Conservation (phyloP, 2,113 vertebrate species). For the Tilapia sparmanii region DNA sequence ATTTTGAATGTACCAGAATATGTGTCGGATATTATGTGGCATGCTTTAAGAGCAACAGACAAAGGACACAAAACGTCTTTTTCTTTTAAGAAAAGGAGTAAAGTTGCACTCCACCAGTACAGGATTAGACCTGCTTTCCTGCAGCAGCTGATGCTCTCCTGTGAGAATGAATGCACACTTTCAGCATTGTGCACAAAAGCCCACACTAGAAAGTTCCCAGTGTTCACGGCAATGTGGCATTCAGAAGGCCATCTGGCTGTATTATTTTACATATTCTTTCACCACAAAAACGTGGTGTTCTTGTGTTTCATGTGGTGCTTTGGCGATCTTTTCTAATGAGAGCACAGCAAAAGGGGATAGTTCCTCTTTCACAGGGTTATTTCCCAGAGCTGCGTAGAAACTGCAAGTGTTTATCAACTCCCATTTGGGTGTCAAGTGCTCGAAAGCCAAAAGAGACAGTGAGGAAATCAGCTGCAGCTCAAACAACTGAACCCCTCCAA, state of each 20-base stretch:
- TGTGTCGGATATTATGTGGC: background rate
- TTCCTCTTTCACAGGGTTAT: conserved; percentile 68
- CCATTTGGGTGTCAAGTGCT: conserved; percentile 9
- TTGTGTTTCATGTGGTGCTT: conserved; percentile 65
- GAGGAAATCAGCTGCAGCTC: conserved; percentile 30
- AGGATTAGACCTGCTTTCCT: conserved; percentile 39
- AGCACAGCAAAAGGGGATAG: conserved; percentile 47
- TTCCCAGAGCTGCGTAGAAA: conserved; percentile 50
- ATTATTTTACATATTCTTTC: conserved; percentile 80
- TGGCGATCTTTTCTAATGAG: conserved; percentile 45
- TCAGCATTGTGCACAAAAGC: conserved; percentile 69
- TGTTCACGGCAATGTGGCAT: conserved; percentile 64
- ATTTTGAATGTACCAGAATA: background rate
- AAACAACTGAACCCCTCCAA: background rate
- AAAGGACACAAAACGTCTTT: background rate
- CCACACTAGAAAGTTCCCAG: conserved; percentile 71
- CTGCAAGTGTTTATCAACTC: conserved; percentile 45
- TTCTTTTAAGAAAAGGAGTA: background rate
- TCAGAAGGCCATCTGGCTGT: conserved; percentile 76
- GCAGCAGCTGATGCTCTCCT: conserved; percentile 55
- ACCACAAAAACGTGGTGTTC: conserved; percentile 63
- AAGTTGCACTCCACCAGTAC: background rate
- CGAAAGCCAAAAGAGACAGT: background rate
- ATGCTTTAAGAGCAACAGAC: background rate
- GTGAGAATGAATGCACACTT: conserved; percentile 72